Conservation (phyloP, 1,140 invertebrate species). For the Drosophila asahinai region DNA sequence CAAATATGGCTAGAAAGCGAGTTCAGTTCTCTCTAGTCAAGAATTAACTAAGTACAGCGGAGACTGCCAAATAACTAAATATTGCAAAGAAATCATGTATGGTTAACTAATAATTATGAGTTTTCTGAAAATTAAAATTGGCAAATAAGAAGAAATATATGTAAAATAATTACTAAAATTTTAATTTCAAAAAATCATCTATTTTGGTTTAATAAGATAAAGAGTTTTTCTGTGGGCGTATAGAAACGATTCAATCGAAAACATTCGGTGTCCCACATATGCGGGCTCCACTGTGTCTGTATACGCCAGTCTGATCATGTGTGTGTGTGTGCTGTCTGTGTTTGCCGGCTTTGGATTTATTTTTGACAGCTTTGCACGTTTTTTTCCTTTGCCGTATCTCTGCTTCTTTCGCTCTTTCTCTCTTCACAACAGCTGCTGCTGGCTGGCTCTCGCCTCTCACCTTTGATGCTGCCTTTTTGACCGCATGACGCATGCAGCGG, state of each 20-base stretch:
- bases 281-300: slow-evolving; percentile 33
- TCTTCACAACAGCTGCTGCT: slow-evolving; percentile 59
- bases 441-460: slow-evolving; percentile 24
- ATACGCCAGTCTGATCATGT: neutral
- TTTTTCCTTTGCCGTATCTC: slow-evolving; percentile 26
- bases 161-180: no score
- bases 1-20: slow-evolving; percentile 20
- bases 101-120: no score
- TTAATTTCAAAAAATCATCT: no score
- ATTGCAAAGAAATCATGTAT: no score
- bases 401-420: slow-evolving; percentile 15
- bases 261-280: neutral
- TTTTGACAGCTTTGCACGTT: slow-evolving; percentile 67
- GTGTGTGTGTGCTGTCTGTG: slow-evolving; percentile 12
- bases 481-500: slow-evolving; percentile 76
- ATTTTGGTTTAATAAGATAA: no score
- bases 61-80: neutral
- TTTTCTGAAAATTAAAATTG: no score
- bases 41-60: neutral
- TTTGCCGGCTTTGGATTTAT: slow-evolving; percentile 79
- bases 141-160: no score
- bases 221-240: neutral
- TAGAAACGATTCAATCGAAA: neutral
- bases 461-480: slow-evolving; percentile 56
- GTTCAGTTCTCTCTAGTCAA: neutral